Percentiles rank a stretch among this genome's conserved stretches.
phyloP scores from a whole-genome alignment of 2,888 invertebrate genomes.

The Copidosoma aretas region DNA sequence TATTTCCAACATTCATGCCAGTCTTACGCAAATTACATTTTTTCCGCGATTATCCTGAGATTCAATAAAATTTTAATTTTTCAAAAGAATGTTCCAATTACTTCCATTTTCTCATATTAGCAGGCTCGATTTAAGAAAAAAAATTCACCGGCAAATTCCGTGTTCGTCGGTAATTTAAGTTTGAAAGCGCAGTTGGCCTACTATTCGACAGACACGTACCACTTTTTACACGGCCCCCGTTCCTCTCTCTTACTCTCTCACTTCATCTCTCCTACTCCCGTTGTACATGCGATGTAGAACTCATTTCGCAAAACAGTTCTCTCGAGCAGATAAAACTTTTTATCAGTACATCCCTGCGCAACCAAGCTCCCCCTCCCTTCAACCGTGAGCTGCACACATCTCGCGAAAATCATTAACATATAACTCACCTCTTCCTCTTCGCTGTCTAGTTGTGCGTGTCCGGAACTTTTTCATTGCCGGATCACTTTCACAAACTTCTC shows the following conservation, averaged over 20 bases:
- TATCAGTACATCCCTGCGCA: background rate
- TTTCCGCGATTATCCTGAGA: too few relatives aligned
- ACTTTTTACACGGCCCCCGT: background rate
- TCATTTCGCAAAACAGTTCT: background rate
- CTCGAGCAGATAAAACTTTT: background rate
- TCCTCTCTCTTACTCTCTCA: too few relatives aligned
- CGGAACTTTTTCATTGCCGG: too few relatives aligned
- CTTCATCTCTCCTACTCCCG: too few relatives aligned
- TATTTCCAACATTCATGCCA: too few relatives aligned
- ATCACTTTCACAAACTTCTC: too few relatives aligned
- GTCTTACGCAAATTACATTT: too few relatives aligned
- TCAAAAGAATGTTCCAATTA: background rate
- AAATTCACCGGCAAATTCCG: background rate
- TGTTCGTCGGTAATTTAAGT: background rate
- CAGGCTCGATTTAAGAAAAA: background rate
- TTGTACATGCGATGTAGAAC: background rate
- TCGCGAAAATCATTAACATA: background rate
- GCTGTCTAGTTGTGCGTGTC: background rate
- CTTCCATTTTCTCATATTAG: background rate
- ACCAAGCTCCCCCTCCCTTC: too few relatives aligned
- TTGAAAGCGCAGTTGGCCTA: background rate
- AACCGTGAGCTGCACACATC: background rate
- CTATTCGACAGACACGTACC: constrained; percentile 1
- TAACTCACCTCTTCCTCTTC: background rate
- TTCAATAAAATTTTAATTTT: background rate